Conservation (phyloP, 1,140 invertebrate species). For the Bombus consobrinus region DNA sequence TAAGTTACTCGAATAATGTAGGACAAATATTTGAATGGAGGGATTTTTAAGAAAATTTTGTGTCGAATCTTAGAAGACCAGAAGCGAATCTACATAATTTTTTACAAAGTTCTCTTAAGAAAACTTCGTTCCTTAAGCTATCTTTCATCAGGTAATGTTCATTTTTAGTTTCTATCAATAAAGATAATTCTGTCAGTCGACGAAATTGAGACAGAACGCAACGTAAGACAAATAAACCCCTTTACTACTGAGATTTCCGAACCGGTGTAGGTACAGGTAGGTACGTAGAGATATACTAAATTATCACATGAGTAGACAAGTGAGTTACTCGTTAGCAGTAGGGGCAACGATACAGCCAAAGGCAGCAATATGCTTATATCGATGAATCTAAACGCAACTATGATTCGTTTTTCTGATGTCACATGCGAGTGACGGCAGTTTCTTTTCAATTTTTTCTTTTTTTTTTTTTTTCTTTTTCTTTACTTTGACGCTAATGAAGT, state of each 20-base stretch:
- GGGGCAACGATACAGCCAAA: slow-evolving; percentile 81
- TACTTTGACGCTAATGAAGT: background rate
- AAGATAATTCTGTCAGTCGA: slow-evolving; percentile 12
- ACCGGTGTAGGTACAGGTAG: slow-evolving; percentile 73
- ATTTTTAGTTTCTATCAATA: background rate
- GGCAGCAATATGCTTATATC: slow-evolving; percentile 80
- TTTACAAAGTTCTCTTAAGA: background rate
- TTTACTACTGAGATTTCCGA: slow-evolving; percentile 61
- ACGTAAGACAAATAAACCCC: slow-evolving; percentile 49
- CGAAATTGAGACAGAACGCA: slow-evolving; percentile 29
- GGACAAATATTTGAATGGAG: background rate
- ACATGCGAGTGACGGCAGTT: slow-evolving; percentile 26
- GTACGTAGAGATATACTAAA: slow-evolving; percentile 80
- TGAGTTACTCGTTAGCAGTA: slow-evolving; percentile 80
- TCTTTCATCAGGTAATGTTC: background rate
- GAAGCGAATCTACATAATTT: background rate
- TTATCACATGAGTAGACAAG: slow-evolving; percentile 82
- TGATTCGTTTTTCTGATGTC: slow-evolving; percentile 60
- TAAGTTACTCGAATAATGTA: background rate
- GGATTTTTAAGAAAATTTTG: background rate
- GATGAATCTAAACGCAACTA: slow-evolving; percentile 70
- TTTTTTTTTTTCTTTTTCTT: slow-evolving; percentile 14
- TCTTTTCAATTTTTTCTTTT: background rate
- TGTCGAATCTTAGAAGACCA: background rate
- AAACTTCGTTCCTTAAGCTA: background rate